These are phyloP conservation scores for Rambutsinella grinnellia DNA, from an alignment of 2,888 invertebrate species.

Conservation along the genomic window DNA sequence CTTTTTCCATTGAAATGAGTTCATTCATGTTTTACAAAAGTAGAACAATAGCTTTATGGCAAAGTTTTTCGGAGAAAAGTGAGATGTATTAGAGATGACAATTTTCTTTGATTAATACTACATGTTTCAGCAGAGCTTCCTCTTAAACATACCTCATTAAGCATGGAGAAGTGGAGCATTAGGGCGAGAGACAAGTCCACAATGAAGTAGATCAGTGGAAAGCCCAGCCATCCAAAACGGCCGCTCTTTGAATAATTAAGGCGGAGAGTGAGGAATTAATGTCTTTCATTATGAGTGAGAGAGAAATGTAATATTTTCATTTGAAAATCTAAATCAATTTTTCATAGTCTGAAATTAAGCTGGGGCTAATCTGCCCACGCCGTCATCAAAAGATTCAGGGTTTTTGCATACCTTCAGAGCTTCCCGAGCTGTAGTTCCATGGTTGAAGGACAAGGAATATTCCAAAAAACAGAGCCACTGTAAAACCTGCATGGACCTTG, in stretches of 20 bases:
- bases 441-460: constrained; percentile 51
- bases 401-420: constrained; percentile 36
- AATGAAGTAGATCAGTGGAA: constrained; percentile 53
- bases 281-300: no score
- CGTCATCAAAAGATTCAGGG: no score
- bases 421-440: constrained; percentile 44
- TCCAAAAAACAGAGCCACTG: constrained; percentile 52
- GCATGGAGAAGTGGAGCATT: constrained; percentile 39
- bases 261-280: background rate
- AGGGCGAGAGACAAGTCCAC: constrained; percentile 36
- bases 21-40: constrained; percentile 5
- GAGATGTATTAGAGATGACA: no score
- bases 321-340: no score
- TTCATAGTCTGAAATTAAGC: no score
- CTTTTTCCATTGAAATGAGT: background rate
- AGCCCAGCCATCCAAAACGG: constrained; percentile 55
- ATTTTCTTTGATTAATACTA: no score
- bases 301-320: no score
- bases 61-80: no score
- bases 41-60: no score
- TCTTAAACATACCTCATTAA: constrained; percentile 39
- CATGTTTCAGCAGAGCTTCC: no score
- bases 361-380: no score
- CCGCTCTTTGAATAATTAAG: constrained; percentile 20
- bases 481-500: constrained; percentile 58